Percentiles rank a stretch among this genome's conserved stretches.
Evolutionary conservation across 2,113 vertebrate species (phyloP).

Genomic region (Otolemur garnettii): DNA sequence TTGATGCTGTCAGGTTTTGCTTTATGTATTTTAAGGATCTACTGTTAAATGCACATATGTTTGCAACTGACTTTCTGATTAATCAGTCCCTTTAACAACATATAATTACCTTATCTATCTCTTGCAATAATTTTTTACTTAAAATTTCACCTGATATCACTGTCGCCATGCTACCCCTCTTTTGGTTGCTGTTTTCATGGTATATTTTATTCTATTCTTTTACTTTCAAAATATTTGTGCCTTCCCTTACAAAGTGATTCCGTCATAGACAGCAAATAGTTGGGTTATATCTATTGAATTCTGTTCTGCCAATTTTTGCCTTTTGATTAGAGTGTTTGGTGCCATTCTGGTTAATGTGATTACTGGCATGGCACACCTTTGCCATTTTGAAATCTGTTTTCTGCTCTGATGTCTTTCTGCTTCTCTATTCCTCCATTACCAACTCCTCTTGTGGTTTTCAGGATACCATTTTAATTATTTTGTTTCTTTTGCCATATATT

Average conservation of each 20-base stretch:
- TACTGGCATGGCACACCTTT: not conserved
- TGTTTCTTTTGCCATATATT: not conserved
- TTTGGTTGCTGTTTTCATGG: not conserved
- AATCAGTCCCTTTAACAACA: not conserved
- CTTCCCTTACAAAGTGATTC: not conserved
- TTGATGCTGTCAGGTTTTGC: constrained; percentile 1
- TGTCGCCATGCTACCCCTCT: not conserved
- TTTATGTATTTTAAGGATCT: constrained; percentile 2
- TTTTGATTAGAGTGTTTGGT: not conserved
- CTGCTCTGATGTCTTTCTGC: not conserved
- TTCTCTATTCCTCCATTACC: not conserved
- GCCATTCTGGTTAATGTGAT: not conserved
- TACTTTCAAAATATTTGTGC: not conserved
- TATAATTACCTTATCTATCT: not conserved
- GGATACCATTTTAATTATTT: not conserved
- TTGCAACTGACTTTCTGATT: not conserved
- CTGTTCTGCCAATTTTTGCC: not conserved
- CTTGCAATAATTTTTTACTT: not conserved
- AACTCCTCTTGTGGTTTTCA: constrained; percentile 3
- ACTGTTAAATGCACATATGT: not conserved
- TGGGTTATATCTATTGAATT: not conserved
- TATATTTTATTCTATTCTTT: not conserved
- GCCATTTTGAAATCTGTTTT: not conserved
- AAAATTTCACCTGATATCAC: not conserved
- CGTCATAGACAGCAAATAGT: not conserved